Conservation (phyloP, 2,113 vertebrate species). For the Atlantisia rogersi region DNA sequence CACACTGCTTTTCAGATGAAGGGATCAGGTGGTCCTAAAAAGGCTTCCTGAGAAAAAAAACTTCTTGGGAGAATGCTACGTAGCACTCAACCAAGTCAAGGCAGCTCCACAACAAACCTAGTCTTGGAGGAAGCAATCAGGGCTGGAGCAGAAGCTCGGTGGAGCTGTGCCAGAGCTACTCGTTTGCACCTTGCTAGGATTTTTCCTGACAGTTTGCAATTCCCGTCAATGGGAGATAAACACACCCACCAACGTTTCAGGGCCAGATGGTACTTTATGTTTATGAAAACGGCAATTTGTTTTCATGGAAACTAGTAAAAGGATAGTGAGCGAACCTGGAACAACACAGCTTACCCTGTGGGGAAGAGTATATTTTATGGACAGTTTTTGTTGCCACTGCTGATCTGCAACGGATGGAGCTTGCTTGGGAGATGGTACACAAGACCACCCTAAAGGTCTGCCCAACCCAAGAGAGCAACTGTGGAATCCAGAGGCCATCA, state of each 20-base stretch:
- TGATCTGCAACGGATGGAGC: neutral
- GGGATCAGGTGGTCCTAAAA: neutral
- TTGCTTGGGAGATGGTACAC: neutral
- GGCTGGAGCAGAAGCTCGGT: neutral
- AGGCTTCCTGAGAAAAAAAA: neutral
- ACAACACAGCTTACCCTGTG: neutral
- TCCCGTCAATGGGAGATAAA: neutral
- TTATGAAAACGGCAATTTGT: slow-evolving; percentile 40
- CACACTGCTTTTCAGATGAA: neutral
- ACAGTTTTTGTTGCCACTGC: neutral
- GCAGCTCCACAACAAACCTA: neutral
- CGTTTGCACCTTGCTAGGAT: slow-evolving; percentile 42
- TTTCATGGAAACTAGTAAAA: slow-evolving; percentile 58
- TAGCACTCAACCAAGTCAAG: neutral
- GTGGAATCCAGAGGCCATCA: neutral
- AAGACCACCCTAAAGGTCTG: neutral
- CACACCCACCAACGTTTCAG: neutral
- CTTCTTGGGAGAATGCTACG: neutral
- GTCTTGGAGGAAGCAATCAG: fast-evolving
- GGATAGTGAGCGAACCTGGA: neutral
- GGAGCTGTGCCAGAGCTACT: neutral
- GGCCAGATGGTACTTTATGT: slow-evolving; percentile 56
- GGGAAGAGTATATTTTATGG: neutral
- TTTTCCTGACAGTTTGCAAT: slow-evolving; percentile 41
- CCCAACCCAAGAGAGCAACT: neutral